These are phyloP conservation scores for Laupala kohalensis DNA, from an alignment of 1,140 invertebrate species.

Conservation along the genomic window DNA sequence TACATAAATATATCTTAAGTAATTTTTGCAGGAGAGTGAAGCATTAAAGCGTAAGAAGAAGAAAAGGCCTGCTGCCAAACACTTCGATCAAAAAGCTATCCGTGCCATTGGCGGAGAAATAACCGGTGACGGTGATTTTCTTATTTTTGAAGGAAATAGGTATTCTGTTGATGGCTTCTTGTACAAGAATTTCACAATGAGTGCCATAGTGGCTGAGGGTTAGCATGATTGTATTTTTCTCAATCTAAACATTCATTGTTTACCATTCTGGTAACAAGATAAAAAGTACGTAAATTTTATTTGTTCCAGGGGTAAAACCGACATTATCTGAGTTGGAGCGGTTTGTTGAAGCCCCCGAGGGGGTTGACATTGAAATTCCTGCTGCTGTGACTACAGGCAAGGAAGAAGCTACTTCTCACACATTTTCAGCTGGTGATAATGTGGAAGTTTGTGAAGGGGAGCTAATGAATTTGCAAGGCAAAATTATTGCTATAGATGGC, in stretches of 20 bases:
- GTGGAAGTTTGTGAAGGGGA: constrained; percentile 93
- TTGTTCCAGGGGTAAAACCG: constrained; percentile 66
- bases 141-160: constrained; percentile 91
- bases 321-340: constrained; percentile 86
- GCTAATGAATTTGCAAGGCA: constrained; percentile 79
- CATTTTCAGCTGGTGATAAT: constrained; percentile 84
- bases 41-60: constrained; percentile 77
- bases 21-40: constrained; percentile 52
- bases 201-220: constrained; percentile 76
- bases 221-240: background rate
- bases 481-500: constrained; percentile 86
- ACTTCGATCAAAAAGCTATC: constrained; percentile 90
- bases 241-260: background rate
- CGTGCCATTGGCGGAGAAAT: constrained; percentile 92
- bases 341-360: constrained; percentile 91
- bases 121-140: constrained; percentile 88
- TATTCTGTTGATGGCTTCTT: constrained; percentile 55
- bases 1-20: background rate
- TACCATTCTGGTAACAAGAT: background rate
- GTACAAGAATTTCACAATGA: constrained; percentile 91
- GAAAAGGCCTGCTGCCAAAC: constrained; percentile 71
- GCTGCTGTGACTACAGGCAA: constrained; percentile 34
- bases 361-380: constrained; percentile 66
- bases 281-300: background rate
- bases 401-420: constrained; percentile 63